A percentile compares a stretch with the other conserved stretches of the same genome.
These are phyloP conservation scores for Pristionchus japonicus DNA, from an alignment of 2,888 invertebrate species.

Conservation along the genomic window DNA sequence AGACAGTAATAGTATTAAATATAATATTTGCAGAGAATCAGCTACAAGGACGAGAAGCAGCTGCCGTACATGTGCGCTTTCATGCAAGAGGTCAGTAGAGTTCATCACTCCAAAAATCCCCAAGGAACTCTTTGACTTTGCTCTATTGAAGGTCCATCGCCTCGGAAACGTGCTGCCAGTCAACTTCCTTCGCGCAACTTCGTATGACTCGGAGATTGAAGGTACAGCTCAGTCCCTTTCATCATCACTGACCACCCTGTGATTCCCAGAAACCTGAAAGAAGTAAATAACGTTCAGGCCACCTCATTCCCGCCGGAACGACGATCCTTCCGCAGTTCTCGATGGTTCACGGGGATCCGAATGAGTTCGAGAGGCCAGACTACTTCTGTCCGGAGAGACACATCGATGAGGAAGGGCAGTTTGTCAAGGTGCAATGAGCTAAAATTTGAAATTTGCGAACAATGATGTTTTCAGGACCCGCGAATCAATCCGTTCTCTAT, in stretches of 20 bases:
- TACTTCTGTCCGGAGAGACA: slow-evolving; percentile 40
- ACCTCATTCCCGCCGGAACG: background rate
- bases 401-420: slow-evolving; percentile 19
- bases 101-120: background rate
- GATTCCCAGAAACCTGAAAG: background rate
- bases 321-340: slow-evolving; percentile 17
- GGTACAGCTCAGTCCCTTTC: background rate
- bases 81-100: background rate
- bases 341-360: slow-evolving; percentile 28
- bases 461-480: background rate
- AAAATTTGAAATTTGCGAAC: background rate
- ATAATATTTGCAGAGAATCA: background rate
- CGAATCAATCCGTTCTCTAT: slow-evolving; percentile 35
- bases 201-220: background rate
- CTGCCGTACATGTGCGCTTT: background rate
- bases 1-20: background rate
- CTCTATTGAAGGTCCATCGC: background rate
- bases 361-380: slow-evolving; percentile 9
- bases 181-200: background rate
- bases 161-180: background rate
- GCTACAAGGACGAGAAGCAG: background rate
- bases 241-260: too few relatives aligned
- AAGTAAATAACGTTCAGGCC: background rate
- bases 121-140: background rate
- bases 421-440: background rate